phyloP scores from a whole-genome alignment of 1,140 invertebrate genomes.

The Euglossa dilemma region DNA sequence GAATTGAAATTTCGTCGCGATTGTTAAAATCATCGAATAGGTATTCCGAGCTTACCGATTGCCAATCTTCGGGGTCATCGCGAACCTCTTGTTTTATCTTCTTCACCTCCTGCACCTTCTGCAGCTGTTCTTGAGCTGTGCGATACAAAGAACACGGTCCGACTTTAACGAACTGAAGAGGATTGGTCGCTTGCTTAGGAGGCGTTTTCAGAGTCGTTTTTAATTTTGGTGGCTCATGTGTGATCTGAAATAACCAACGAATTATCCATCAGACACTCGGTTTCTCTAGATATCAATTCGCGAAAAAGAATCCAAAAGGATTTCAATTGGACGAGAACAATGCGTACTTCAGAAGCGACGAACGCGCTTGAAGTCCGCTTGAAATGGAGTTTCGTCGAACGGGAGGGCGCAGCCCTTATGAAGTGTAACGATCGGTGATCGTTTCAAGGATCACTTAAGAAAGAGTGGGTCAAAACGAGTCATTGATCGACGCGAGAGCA shows the following conservation, averaged over 20 bases:
- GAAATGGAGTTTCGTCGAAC: not conserved
- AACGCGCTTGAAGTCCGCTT: not conserved
- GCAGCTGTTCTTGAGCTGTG: conserved; percentile 92
- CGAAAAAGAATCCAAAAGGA: not conserved
- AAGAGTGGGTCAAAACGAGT: not conserved
- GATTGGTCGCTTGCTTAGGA: conserved; percentile 91
- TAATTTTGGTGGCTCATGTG: conserved; percentile 81
- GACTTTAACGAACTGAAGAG: conserved; percentile 94
- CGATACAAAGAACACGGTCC: conserved; percentile 92
- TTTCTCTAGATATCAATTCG: not conserved
- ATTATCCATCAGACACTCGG: too few species aligned
- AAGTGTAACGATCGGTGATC: not conserved
- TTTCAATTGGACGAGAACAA: not conserved
- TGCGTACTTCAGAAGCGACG: not conserved
- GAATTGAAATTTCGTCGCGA: too few species aligned
- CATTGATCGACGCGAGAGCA: not conserved
- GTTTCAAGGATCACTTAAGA: not conserved
- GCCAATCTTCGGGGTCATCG: conserved; percentile 95
- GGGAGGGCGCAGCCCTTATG: not conserved
- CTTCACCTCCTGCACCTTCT: conserved; percentile 92
- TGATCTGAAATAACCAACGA: conserved; percentile 40
- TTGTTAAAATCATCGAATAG: too few species aligned
- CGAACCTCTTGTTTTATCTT: conserved; percentile 88
- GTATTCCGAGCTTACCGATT: conserved; percentile 87
- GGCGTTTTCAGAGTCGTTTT: conserved; percentile 83